Conservation (phyloP, 2,113 vertebrate species). For the Urocolius indicus region DNA sequence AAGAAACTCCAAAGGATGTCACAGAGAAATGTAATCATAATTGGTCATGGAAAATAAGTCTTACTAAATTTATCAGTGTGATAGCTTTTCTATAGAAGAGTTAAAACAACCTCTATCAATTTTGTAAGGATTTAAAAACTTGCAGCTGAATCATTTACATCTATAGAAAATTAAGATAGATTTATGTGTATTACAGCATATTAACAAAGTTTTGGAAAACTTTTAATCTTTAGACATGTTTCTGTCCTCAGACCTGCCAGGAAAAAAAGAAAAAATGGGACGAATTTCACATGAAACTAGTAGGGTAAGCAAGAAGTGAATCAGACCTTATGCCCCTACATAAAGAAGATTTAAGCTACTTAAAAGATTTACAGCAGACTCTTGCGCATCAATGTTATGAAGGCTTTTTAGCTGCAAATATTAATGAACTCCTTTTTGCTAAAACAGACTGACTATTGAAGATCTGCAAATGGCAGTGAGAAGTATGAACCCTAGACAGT, state of each 20-base stretch:
- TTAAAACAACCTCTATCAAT: background rate
- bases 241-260: background rate
- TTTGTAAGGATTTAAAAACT: background rate
- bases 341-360: constrained; percentile 54
- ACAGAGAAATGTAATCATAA: background rate
- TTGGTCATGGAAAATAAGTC: background rate
- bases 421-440: constrained; percentile 51
- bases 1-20: background rate
- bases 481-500: constrained; percentile 62
- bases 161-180: background rate
- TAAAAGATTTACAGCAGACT: constrained; percentile 48
- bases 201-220: background rate
- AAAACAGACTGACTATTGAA: constrained; percentile 62
- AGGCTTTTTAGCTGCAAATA: constrained; percentile 64
- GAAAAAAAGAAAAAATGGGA: background rate
- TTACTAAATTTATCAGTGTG: background rate
- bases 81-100: background rate
- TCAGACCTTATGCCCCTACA: constrained; percentile 2
- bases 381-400: constrained; percentile 32
- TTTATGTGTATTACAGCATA: background rate
- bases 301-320: background rate
- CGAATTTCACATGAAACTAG: background rate
- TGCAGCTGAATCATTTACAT: background rate
- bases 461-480: constrained; percentile 63
- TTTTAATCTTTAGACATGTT: background rate